Evolutionary conservation across 2,113 vertebrate species (phyloP).

Genomic region (Patagioenas fasciata): DNA sequence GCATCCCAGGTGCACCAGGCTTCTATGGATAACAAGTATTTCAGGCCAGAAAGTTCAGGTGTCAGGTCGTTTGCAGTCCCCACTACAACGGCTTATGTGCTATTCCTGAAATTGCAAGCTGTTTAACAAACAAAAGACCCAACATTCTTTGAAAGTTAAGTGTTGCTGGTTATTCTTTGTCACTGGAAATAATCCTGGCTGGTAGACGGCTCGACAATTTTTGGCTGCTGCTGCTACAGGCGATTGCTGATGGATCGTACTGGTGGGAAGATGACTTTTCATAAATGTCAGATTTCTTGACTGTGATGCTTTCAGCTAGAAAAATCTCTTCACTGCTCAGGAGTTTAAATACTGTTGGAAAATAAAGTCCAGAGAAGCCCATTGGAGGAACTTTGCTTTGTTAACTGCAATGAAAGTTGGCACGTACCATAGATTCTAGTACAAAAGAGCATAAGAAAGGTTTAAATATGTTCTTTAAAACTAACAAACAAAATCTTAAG

Average conservation of each 20-base stretch:
- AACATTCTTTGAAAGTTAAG: neutral
- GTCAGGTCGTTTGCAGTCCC: neutral
- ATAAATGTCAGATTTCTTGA: neutral
- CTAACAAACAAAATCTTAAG: neutral
- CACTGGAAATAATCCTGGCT: neutral
- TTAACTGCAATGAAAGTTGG: neutral
- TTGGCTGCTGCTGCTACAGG: neutral
- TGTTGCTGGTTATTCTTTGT: neutral
- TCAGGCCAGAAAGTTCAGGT: neutral
- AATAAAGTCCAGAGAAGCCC: neutral
- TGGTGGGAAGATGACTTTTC: neutral
- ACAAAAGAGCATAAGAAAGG: neutral
- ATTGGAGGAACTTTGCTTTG: neutral
- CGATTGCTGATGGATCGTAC: neutral
- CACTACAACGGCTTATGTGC: neutral
- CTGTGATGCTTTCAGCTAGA: neutral
- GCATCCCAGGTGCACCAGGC: neutral
- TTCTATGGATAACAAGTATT: neutral
- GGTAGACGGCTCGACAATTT: neutral
- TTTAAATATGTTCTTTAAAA: neutral
- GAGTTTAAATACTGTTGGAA: neutral
- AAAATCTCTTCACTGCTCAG: conserved; percentile 13
- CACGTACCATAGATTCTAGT: neutral
- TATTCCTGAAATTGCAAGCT: neutral
- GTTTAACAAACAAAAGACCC: neutral